Evolutionary conservation across 2,113 vertebrate genomes (phyloP).

Genomic region (Corythornis vintsioides): DNA sequence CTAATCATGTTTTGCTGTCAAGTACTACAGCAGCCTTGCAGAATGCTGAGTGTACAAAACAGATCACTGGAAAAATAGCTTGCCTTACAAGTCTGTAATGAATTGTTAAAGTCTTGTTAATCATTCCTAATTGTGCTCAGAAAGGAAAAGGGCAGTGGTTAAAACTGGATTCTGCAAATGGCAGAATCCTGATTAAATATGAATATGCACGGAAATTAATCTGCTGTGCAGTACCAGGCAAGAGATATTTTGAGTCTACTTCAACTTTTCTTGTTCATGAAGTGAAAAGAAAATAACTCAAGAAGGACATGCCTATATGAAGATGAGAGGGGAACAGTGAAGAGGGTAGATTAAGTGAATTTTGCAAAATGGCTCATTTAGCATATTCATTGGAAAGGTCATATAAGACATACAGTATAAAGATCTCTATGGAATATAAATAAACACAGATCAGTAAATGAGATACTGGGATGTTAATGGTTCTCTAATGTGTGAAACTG

Average conservation of each 20-base stretch:
- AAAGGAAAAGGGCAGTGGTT: conserved; percentile 16
- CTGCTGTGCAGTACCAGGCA: not conserved
- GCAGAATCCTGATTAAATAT: conserved; percentile 45
- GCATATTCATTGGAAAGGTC: not conserved
- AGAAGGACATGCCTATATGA: not conserved
- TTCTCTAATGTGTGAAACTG: not conserved
- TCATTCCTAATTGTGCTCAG: conserved; percentile 24
- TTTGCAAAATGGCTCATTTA: not conserved
- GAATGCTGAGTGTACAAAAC: conserved; percentile 1
- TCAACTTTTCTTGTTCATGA: not conserved
- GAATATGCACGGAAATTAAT: conserved; percentile 7
- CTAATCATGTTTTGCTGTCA: not conserved
- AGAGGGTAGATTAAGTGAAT: not conserved
- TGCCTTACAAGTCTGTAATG: not conserved
- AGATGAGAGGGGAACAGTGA: not conserved
- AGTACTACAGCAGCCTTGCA: not conserved
- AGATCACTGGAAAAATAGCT: conserved; percentile 21
- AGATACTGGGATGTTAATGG: not conserved
- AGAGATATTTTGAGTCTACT: conserved; percentile 21
- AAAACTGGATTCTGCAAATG: not conserved
- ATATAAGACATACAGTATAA: rapidly evolving
- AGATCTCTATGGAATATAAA: not conserved
- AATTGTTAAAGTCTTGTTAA: not conserved
- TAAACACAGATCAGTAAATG: not conserved
- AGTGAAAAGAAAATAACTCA: not conserved